A percentile compares a stretch with the other conserved stretches of the same genome.
Conservation (phyloP, 1,140 invertebrate species). For the Zaprionus africanus region DNA sequence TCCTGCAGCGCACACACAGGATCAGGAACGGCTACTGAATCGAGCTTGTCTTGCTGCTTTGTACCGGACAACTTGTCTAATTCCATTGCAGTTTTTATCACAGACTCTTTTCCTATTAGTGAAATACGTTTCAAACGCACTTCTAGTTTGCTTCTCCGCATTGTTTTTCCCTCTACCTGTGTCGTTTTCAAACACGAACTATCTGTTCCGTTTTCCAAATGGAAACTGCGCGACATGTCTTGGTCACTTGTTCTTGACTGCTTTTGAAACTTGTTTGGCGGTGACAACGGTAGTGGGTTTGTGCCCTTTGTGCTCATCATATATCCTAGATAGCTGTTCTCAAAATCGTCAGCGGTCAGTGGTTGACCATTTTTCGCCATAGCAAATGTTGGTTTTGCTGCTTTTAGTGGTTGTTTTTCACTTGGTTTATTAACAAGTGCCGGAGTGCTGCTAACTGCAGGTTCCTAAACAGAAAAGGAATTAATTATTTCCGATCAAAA, state of each 20-base stretch:
- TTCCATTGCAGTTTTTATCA: not conserved
- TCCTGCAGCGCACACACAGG: not conserved
- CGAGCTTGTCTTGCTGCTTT: not conserved
- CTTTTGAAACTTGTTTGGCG: not conserved
- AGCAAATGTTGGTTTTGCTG: not conserved
- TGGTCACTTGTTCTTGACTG: not conserved
- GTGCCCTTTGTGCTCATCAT: not conserved
- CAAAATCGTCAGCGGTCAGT: not conserved
- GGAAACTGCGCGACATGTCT: not conserved
- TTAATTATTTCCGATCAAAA: not conserved
- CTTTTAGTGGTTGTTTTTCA: not conserved
- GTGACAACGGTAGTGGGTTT: not conserved
- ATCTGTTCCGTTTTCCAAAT: not conserved
- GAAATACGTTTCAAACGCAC: not conserved
- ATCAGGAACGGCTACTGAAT: not conserved
- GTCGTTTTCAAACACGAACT: not conserved
- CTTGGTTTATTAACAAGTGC: not conserved
- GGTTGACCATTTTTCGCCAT: not conserved
- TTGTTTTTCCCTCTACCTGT: not conserved
- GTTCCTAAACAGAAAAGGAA: constrained; percentile 30
- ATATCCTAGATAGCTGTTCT: not conserved
- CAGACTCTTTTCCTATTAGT: not conserved
- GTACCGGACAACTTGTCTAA: not conserved
- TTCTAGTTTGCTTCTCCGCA: not conserved
- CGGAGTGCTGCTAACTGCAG: constrained; percentile 49